A percentile compares a stretch with the other conserved stretches of the same genome.
Evolutionary conservation across 2,888 invertebrate genomes (phyloP).

Genomic region (Drosophila hamatofila): DNA sequence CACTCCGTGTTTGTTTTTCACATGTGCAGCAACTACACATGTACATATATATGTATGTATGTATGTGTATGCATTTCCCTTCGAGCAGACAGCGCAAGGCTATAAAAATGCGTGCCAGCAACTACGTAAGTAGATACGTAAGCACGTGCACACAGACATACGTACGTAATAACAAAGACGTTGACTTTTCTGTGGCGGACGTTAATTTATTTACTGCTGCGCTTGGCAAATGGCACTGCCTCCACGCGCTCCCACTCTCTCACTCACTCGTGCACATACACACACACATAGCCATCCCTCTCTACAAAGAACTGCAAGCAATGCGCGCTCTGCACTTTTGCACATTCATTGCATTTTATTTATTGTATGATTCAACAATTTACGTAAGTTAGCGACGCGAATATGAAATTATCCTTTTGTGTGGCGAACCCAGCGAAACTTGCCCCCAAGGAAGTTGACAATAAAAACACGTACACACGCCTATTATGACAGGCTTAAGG

Average conservation of each 20-base stretch:
- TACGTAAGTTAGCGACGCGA: slow-evolving; percentile 71
- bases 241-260: neutral
- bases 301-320: slow-evolving; percentile 43
- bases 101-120: slow-evolving; percentile 44
- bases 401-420: slow-evolving; percentile 70
- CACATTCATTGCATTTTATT: slow-evolving; percentile 72
- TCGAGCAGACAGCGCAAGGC: slow-evolving; percentile 13
- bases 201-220: slow-evolving; percentile 71
- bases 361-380: slow-evolving; percentile 74
- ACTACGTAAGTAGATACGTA: slow-evolving; percentile 51
- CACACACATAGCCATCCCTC: neutral
- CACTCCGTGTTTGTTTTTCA: slow-evolving; percentile 49
- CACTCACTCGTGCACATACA: neutral
- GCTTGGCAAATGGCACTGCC: slow-evolving; percentile 48
- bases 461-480: slow-evolving; percentile 60
- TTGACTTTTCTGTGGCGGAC: slow-evolving; percentile 61
- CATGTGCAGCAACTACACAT: slow-evolving; percentile 27
- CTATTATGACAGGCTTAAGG: slow-evolving; percentile 48
- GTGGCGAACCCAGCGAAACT: slow-evolving; percentile 13
- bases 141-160: slow-evolving; percentile 16
- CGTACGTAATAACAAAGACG: slow-evolving; percentile 59
- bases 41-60: too few relatives aligned
- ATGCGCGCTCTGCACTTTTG: slow-evolving; percentile 63
- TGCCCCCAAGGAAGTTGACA: slow-evolving; percentile 52
- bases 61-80: neutral